Base-by-base conservation (phyloP, 2,113 vertebrate genomes). In the Xyliphius kryptos region DNA sequence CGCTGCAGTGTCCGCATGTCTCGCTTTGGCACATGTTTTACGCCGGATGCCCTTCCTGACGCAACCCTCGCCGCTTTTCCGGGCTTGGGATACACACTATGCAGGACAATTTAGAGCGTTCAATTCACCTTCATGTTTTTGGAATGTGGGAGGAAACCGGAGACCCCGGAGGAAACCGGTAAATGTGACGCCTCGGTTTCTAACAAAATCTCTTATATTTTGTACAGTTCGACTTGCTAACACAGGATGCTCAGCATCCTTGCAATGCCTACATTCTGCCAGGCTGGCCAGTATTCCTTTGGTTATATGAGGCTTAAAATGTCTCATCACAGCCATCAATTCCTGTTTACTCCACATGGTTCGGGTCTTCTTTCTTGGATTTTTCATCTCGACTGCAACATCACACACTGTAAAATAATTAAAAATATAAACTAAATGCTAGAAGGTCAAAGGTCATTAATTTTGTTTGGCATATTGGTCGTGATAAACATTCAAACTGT, bases 161-260 rank as follows among this genome's bases (percentile, higher is more conserved):
- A n/a, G n/a, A n/a, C n/a, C n/a, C n/a, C n/a, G n/a, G n/a, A n/a
- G n/a, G n/a, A n/a, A n/a, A n/a, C n/a, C n/a, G n/a, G n/a, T 70
- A 11, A 53, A 47, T 8, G 9, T 52, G 6, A 60, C 11, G 12
- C 51, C 59, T 15, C 59, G 37, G 9, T 72, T 72, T 44, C 60
- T 47, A 8, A 64, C 43, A 13, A 68, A 68, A 49, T 68, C 65
- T 22, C 43, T 17, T 40, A 68, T 72, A 56, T 68, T 68, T 32
- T 72, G 54, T 15, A 17, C 16, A 4, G 60, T 68, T 48, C 65
- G n/a, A 2, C 16, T 20, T 58, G 13, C 61, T 16, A 68, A 21
- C 49, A 69, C 62, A n/a, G 43, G 56, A 19, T 44, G 56, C 17
- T 44, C 43, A 32, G 56, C 37, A 52, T n/a, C 7, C 32, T 41